Evolutionary conservation across 2,888 invertebrate genomes (phyloP).

Genomic region (Caenorhabditis sp.): DNA sequence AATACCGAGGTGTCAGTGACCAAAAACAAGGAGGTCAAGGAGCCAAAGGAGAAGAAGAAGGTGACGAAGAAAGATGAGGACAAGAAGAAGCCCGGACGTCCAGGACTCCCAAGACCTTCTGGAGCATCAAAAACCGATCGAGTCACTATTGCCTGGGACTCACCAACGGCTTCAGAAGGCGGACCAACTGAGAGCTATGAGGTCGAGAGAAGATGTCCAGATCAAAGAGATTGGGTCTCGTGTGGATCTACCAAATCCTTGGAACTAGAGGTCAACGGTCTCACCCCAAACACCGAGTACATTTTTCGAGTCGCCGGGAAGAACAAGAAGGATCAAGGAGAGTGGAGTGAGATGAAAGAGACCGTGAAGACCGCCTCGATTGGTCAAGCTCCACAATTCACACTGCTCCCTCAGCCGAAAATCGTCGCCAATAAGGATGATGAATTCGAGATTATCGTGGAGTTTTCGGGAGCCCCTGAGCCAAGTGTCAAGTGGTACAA

Average conservation of each 20-base stretch:
- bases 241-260: slow-evolving; percentile 55
- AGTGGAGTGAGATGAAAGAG: slow-evolving; percentile 55
- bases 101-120: slow-evolving; percentile 56
- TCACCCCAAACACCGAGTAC: slow-evolving; percentile 75
- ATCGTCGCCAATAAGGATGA: slow-evolving; percentile 64
- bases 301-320: slow-evolving; percentile 71
- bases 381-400: slow-evolving; percentile 66
- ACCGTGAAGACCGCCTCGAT: slow-evolving; percentile 60
- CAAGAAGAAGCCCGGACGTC: slow-evolving; percentile 55
- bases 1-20: slow-evolving; percentile 68
- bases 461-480: slow-evolving; percentile 55
- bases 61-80: slow-evolving; percentile 60
- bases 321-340: slow-evolving; percentile 53
- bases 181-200: slow-evolving; percentile 61
- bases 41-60: slow-evolving; percentile 60
- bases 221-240: slow-evolving; percentile 67
- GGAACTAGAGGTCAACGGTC: slow-evolving; percentile 60
- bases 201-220: slow-evolving; percentile 73
- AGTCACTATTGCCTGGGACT: slow-evolving; percentile 65
- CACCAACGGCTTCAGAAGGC: slow-evolving; percentile 49
- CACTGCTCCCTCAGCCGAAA: slow-evolving; percentile 34
- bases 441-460: slow-evolving; percentile 64
- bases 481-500: slow-evolving; percentile 67
- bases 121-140: slow-evolving; percentile 44
- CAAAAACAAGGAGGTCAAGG: slow-evolving; percentile 50